Evolutionary conservation across 2,888 invertebrate species (phyloP).

Genomic region (Lasioglossum villosulum): DNA sequence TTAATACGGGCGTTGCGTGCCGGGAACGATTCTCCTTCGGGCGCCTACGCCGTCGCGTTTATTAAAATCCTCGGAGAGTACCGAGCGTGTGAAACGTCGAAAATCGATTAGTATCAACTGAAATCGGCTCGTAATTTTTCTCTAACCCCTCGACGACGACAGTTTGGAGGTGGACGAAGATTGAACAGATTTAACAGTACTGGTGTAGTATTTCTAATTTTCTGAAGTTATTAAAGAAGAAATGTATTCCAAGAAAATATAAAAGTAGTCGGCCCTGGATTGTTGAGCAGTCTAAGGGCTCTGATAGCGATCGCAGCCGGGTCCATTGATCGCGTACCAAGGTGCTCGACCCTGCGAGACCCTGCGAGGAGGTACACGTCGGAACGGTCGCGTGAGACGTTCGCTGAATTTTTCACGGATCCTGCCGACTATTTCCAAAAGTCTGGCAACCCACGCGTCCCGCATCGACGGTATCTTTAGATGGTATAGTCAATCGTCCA

Average conservation of each 20-base stretch:
- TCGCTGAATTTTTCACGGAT: slow-evolving; percentile 28
- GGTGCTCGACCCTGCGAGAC: slow-evolving; percentile 47
- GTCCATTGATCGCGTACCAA: slow-evolving; percentile 40
- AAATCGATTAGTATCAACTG: not conserved
- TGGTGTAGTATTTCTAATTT: no score
- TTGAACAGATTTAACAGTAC: no score
- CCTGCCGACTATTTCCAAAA: not conserved
- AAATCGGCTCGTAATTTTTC: not conserved
- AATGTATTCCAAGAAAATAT: not conserved
- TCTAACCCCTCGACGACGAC: no score
- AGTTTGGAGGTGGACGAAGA: no score
- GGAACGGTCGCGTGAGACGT: slow-evolving; percentile 40
- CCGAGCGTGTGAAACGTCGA: not conserved
- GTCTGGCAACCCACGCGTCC: slow-evolving; percentile 17
- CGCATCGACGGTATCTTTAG: slow-evolving; percentile 18
- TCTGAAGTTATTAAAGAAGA: no score
- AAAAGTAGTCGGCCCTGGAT: not conserved
- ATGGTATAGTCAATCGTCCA: not conserved
- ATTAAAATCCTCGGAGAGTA: not conserved
- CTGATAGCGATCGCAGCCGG: not conserved
- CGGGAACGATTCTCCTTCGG: slow-evolving; percentile 15
- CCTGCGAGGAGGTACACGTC: slow-evolving; percentile 1
- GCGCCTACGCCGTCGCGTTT: not conserved
- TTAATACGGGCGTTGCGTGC: slow-evolving; percentile 54
- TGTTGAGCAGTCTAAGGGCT: not conserved